A percentile compares a stretch with the other conserved stretches of the same genome.
Evolutionary conservation across 2,113 vertebrate species (phyloP).

Genomic region (Sapayoa aenigma): DNA sequence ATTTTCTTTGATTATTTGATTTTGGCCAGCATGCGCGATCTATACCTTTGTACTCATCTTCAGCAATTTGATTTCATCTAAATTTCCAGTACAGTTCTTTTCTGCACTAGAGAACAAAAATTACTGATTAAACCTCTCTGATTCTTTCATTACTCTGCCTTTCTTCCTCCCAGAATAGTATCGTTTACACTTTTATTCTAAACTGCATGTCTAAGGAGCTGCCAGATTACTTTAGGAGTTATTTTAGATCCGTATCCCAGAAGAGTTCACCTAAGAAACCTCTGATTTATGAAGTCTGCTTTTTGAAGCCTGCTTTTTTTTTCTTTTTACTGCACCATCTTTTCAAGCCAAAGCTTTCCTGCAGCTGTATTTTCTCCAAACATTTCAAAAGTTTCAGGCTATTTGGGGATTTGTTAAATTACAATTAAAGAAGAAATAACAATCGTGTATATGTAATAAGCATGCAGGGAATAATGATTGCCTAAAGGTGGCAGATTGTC

Average conservation of each 20-base stretch:
- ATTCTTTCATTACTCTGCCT: background rate
- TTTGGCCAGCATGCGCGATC: background rate
- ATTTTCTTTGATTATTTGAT: background rate
- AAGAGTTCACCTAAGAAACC: background rate
- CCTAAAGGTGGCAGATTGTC: background rate
- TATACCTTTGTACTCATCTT: background rate
- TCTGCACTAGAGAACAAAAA: background rate
- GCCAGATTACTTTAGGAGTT: background rate
- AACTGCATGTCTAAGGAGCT: background rate
- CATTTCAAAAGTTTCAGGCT: background rate
- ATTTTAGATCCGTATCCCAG: background rate
- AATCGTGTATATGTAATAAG: background rate
- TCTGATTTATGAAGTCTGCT: slow-evolving; percentile 37
- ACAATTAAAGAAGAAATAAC: background rate
- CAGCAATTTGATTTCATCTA: background rate
- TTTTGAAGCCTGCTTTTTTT: slow-evolving; percentile 7
- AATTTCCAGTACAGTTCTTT: background rate
- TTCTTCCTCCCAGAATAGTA: background rate
- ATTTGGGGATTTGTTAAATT: background rate
- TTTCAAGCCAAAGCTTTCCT: background rate
- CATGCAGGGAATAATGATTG: background rate
- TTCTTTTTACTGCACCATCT: background rate
- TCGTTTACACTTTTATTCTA: background rate
- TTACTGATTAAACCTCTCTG: background rate
- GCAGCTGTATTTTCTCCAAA: slow-evolving; percentile 27